Evolutionary conservation across 2,797 vertebrate genomes (phyloP).

Genomic region (Pampus argenteus): DNA sequence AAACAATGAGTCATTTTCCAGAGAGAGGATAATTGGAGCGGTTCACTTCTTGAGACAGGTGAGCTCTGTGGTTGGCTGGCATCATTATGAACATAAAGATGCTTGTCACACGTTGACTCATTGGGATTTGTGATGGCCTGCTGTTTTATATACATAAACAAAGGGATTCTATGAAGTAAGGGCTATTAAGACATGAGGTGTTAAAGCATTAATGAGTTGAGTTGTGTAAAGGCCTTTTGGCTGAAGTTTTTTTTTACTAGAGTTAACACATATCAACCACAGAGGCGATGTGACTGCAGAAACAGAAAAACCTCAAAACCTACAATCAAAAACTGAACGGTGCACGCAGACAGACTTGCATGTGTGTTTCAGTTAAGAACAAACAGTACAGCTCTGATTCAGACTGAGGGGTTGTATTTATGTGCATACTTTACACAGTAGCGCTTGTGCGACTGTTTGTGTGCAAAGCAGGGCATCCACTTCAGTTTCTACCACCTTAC

Average conservation of each 20-base stretch:
- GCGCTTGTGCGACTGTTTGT: constrained; percentile 56
- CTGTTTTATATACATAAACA: constrained; percentile 66
- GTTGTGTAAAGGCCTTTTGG: background rate
- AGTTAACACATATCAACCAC: background rate
- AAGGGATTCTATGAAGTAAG: constrained; percentile 48
- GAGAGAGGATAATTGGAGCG: constrained; percentile 40
- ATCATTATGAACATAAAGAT: constrained; percentile 43
- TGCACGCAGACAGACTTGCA: constrained; percentile 9
- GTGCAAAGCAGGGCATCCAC: constrained; percentile 35
- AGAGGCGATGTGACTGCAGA: constrained; percentile 16
- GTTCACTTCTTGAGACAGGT: constrained; percentile 60
- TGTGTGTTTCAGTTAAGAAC: constrained; percentile 24
- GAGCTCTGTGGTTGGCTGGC: constrained; percentile 48
- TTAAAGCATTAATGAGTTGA: constrained; percentile 50
- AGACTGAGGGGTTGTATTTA: constrained; percentile 54
- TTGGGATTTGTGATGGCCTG: constrained; percentile 32
- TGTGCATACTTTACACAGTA: constrained; percentile 36
- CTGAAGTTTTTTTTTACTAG: background rate
- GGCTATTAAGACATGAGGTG: constrained; percentile 33
- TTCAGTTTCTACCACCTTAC: constrained; percentile 6
- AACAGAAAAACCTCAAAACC: background rate
- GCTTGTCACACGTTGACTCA: constrained; percentile 55
- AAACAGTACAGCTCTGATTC: constrained; percentile 47
- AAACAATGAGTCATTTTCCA: constrained; percentile 76
- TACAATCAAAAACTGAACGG: constrained; percentile 16